A percentile compares a stretch with the other conserved stretches of the same genome.
phyloP scores from a whole-genome alignment of 2,888 invertebrate species.

The Drosophila percnosoma region DNA sequence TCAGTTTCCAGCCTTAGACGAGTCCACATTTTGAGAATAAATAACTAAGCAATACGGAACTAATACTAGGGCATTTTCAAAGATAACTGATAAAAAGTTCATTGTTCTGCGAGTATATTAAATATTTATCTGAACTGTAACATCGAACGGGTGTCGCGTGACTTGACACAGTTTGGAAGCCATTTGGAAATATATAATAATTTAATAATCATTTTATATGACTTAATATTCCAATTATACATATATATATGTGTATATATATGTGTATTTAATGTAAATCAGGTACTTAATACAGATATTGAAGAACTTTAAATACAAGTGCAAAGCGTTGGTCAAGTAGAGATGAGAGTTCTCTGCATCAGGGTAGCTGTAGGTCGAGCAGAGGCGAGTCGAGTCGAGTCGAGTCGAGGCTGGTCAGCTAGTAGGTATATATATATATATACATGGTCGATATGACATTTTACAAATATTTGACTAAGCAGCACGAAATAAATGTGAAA shows the following conservation, averaged over 20 bases:
- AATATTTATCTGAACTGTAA: background rate
- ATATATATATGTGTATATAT: background rate
- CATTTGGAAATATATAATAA: background rate
- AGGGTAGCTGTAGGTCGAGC: constrained; percentile 5
- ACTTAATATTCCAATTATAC: background rate
- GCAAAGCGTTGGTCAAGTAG: background rate
- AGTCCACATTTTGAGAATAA: background rate
- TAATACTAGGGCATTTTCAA: background rate
- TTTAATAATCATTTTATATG: background rate
- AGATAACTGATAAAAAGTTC: background rate
- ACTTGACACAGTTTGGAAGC: background rate
- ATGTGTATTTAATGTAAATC: background rate
- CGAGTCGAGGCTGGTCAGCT: constrained; percentile 2
- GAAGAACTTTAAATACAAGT: background rate
- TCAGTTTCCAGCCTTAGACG: background rate
- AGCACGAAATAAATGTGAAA: background rate
- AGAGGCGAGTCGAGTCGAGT: background rate
- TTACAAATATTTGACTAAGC: background rate
- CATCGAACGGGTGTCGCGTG: background rate
- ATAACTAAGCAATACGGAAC: background rate
- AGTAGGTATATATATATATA: constrained; percentile 16
- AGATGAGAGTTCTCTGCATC: background rate
- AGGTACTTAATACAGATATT: background rate
- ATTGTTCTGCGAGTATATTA: background rate
- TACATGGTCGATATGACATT: background rate